Conservation (phyloP, 2,113 vertebrate species). For the Platysternon megacephalum region DNA sequence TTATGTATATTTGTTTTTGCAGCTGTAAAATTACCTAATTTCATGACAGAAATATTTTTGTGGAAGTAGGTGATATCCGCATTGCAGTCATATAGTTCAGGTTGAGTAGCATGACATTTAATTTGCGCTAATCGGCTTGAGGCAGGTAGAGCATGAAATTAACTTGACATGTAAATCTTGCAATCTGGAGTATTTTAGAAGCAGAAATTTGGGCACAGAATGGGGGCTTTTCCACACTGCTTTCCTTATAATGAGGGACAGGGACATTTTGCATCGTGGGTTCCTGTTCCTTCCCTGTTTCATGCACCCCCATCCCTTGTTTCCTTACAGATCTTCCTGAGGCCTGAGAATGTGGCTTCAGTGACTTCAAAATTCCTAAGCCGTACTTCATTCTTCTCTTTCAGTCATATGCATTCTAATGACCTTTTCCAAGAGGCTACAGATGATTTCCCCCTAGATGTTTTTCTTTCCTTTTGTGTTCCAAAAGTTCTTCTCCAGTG, state of each 20-base stretch:
- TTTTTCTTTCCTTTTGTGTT: not conserved
- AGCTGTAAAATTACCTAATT: not conserved
- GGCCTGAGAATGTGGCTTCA: not conserved
- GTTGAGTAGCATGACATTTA: not conserved
- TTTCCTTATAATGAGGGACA: not conserved
- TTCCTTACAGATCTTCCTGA: not conserved
- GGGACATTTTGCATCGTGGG: not conserved
- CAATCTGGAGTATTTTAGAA: not conserved
- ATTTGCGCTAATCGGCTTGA: not conserved
- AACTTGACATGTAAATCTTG: not conserved
- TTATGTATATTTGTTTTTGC: not conserved
- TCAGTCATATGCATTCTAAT: not conserved
- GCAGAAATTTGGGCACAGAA: fast-evolving
- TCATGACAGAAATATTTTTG: not conserved
- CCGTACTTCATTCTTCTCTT: not conserved
- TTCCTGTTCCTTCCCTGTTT: not conserved
- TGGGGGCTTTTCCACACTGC: not conserved
- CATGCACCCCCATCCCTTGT: not conserved
- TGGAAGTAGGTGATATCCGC: not conserved
- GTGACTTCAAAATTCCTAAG: not conserved
- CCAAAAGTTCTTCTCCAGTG: not conserved
- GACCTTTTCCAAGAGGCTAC: not conserved
- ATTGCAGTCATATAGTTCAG: not conserved
- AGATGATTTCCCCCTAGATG: not conserved
- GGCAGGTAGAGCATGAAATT: not conserved